Evolutionary conservation across 2,797 vertebrate species (phyloP), one percentile per base, ranked within the genome.

Genomic region (Myotis vivesi): DNA sequence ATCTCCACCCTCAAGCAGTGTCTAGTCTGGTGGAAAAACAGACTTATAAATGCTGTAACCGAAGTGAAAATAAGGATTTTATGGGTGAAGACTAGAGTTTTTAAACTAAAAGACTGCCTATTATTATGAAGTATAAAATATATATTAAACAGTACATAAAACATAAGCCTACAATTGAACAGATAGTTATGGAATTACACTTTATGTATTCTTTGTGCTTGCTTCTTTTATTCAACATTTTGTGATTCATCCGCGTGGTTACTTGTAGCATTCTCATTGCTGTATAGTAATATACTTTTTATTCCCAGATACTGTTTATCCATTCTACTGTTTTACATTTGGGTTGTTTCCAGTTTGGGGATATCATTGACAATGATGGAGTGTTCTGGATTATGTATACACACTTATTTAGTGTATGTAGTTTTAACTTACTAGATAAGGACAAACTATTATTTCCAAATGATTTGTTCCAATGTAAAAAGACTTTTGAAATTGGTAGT

Each of bases 41-140:
- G 33, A 83, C 33, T 41, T 87, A 91, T 0, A 89, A 64, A 77
- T 89, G 73, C 55, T 89, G 1, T 77, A 87, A 82, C 12, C 33
- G 25, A 73, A 88, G 77, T 69, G 41, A 86, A 89, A 68, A 81
- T 92, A 57, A 89, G 41, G 53, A 77, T 75, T 77, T 72, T 88
- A 25, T 91, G 20, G 91, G 38, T 89, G 62, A 72, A 95, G 51
- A 44, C 28, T 87, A 49, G 41, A 76, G 36, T 76, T 87, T 92
- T 93, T 69, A 91, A 92, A 57, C 13, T 82, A 71, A 84, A 93
- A 66, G 64, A 33, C 71, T 86, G n/a, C 28, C 75, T 83, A 73
- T 83, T 53, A 71, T 83, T 96, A 79, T 89, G 41, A 89, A 83
- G 7, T 80, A 62, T 68, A 92, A 81, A 88, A n/a, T 88, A 25